Evolutionary conservation across 2,113 vertebrate species (phyloP).

Genomic region (Columbina picui): DNA sequence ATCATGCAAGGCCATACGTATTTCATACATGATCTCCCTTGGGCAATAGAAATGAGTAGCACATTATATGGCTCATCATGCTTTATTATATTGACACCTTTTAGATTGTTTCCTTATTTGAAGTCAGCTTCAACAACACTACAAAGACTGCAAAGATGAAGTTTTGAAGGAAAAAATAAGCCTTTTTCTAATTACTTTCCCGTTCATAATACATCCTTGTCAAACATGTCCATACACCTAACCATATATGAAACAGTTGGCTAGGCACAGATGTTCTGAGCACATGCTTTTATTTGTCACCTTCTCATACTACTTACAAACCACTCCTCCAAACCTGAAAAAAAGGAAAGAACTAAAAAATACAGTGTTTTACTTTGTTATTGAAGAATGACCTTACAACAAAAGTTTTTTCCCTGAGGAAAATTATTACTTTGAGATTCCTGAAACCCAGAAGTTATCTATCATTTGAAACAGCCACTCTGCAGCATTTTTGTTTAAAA

Average conservation of each 20-base stretch:
- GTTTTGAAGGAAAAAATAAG: neutral
- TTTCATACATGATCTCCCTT: neutral
- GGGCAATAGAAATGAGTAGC: neutral
- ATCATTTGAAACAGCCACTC: neutral
- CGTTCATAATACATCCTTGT: neutral
- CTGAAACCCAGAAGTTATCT: neutral
- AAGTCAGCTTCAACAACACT: neutral
- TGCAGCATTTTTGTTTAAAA: slow-evolving; percentile 40
- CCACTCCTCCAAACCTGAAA: accelerated
- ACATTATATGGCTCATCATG: neutral
- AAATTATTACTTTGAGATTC: neutral
- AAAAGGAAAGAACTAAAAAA: neutral
- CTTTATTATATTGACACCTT: slow-evolving; percentile 16
- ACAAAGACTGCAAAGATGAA: neutral
- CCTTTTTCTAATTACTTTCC: neutral
- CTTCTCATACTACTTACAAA: neutral
- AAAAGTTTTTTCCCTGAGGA: neutral
- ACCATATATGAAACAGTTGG: neutral
- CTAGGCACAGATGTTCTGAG: neutral
- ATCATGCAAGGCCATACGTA: neutral
- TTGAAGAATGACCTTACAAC: neutral
- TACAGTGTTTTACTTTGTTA: neutral
- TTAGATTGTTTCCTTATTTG: neutral
- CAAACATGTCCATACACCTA: neutral
- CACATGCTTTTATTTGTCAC: neutral